Evolutionary conservation across 2,113 vertebrate species (phyloP).

Genomic region (Catharus bicknelli): DNA sequence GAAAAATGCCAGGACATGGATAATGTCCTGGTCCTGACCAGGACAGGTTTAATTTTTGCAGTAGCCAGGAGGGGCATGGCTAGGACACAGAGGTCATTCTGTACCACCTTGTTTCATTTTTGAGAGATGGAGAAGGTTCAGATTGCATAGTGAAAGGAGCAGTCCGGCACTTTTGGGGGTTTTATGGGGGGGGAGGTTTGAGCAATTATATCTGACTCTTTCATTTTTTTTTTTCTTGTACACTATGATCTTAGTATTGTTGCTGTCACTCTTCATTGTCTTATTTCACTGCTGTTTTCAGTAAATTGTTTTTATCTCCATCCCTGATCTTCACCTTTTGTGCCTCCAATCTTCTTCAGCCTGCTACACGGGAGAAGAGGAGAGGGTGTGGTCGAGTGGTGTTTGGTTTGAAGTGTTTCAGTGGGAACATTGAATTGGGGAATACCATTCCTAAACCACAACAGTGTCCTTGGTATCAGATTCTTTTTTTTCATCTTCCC

Average conservation of each 20-base stretch:
- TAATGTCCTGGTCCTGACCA: not conserved
- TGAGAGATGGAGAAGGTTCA: not conserved
- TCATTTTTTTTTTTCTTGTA: not conserved
- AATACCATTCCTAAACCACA: not conserved
- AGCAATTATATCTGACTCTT: fast-evolving
- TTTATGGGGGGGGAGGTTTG: not conserved
- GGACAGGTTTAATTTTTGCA: not conserved
- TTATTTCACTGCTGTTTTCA: not conserved
- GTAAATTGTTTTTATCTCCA: not conserved
- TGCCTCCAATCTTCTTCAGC: not conserved
- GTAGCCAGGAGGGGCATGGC: not conserved
- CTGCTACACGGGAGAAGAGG: not conserved
- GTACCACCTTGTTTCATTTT: not conserved
- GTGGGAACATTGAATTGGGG: not conserved
- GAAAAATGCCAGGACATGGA: not conserved
- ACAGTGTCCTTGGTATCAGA: not conserved
- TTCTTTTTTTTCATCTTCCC: not conserved
- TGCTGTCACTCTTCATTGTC: not conserved
- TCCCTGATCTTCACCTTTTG: not conserved
- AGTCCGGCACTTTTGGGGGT: not conserved
- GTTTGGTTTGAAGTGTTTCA: not conserved
- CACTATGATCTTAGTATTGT: not conserved
- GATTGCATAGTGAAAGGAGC: not conserved
- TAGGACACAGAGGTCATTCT: not conserved
- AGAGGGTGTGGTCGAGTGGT: fast-evolving